Conservation (phyloP, 2,888 invertebrate genomes). For the Stenodera caucasica region DNA sequence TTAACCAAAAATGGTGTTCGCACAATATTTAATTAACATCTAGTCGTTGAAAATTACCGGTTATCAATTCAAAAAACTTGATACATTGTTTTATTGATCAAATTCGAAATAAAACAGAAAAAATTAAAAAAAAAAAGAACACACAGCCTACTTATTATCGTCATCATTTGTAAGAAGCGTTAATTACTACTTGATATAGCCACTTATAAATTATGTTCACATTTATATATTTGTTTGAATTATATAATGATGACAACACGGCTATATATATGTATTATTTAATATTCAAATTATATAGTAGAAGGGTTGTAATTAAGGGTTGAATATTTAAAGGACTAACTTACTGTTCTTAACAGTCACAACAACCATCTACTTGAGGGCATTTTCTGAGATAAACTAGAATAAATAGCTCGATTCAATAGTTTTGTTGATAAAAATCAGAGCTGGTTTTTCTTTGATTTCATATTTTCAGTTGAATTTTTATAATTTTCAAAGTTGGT, state of each 20-base stretch:
- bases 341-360: no score
- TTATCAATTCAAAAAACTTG: conserved; percentile 22
- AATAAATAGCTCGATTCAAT: no score
- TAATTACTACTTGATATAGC: conserved; percentile 28
- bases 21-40: conserved; percentile 17
- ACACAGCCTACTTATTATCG: conserved; percentile 22
- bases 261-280: conserved; percentile 26
- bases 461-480: no score
- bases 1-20: conserved; percentile 26
- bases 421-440: no score
- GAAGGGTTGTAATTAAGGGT: conserved; percentile 33
- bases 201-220: conserved; percentile 19
- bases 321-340: background rate
- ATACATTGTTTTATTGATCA: conserved; percentile 25
- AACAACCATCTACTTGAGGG: no score
- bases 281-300: conserved; percentile 33
- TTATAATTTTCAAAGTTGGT: no score
- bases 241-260: conserved; percentile 1
- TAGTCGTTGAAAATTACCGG: conserved; percentile 22
- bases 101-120: conserved; percentile 16
- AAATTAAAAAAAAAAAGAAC: conserved; percentile 3
- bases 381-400: no score
- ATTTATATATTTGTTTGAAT: background rate
- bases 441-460: no score
- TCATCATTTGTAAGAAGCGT: conserved; percentile 22